These are phyloP conservation scores for Machimus rusticus DNA, from an alignment of 2,888 invertebrate genomes.

Conservation along the genomic window DNA sequence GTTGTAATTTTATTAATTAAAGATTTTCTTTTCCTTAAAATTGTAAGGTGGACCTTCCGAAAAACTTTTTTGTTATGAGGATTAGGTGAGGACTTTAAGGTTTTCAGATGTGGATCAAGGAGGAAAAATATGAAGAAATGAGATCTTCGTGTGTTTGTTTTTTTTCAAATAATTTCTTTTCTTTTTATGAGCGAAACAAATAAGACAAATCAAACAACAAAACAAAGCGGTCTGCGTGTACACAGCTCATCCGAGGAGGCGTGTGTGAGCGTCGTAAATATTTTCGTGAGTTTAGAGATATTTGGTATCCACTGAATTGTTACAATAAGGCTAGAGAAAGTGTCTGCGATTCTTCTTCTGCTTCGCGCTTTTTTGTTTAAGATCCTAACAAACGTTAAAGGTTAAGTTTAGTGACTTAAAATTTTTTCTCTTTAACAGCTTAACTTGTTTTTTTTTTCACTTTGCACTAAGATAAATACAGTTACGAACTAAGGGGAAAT, in stretches of 20 bases:
- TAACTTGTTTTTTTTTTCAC: constrained; percentile 19
- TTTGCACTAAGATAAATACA: constrained; percentile 40
- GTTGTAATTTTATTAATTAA: too few species aligned
- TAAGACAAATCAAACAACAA: background rate
- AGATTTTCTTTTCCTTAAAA: too few species aligned
- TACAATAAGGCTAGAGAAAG: constrained; percentile 39
- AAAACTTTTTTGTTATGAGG: background rate
- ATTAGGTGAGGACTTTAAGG: background rate
- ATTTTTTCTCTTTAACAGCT: constrained; percentile 13
- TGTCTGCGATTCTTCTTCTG: background rate
- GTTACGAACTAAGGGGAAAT: constrained; percentile 24
- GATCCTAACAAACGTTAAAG: constrained; percentile 35
- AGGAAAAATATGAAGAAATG: background rate
- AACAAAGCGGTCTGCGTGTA: background rate
- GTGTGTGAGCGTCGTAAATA: background rate
- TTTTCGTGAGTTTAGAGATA: constrained; percentile 7
- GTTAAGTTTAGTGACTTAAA: constrained; percentile 40
- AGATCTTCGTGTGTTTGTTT: background rate
- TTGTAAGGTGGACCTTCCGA: too few species aligned
- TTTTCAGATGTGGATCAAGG: background rate
- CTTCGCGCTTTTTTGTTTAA: background rate
- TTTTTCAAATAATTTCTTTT: background rate
- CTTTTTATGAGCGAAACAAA: background rate
- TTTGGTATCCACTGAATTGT: constrained; percentile 33
- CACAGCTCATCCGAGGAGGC: background rate